Evolutionary conservation across 2,888 invertebrate species (phyloP).

Genomic region (Aporophyla lueneburgensis): DNA sequence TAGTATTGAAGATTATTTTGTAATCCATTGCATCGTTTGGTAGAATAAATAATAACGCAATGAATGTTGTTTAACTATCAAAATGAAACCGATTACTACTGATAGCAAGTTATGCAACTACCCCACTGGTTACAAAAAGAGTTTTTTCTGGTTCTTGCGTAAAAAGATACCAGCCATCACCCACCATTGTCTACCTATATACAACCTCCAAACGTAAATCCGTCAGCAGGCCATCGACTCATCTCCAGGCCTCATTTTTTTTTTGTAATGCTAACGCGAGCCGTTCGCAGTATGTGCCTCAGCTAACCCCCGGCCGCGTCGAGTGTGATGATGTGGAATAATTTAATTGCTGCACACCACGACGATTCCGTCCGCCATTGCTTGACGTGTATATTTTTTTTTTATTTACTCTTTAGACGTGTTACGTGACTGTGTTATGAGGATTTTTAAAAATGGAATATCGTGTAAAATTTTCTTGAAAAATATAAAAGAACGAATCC

Average conservation of each 20-base stretch:
- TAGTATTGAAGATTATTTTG: too few relatives aligned
- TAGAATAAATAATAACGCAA: too few relatives aligned
- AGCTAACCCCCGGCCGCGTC: slow-evolving; percentile 64
- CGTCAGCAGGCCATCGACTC: slow-evolving; percentile 28
- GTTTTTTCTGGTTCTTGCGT: not conserved
- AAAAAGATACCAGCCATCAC: not conserved
- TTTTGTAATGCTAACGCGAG: slow-evolving; percentile 58
- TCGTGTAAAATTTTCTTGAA: not conserved
- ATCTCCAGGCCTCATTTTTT: slow-evolving; percentile 30
- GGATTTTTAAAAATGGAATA: slow-evolving; percentile 19
- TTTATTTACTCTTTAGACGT: slow-evolving; percentile 13
- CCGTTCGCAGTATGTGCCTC: slow-evolving; percentile 62
- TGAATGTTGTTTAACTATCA: too few relatives aligned
- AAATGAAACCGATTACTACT: too few relatives aligned
- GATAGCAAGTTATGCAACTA: too few relatives aligned
- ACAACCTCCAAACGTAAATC: slow-evolving; percentile 7
- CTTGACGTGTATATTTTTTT: slow-evolving; percentile 55
- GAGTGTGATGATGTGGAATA: slow-evolving; percentile 83
- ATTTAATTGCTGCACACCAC: slow-evolving; percentile 84
- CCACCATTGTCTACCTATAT: not conserved
- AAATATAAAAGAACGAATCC: not conserved
- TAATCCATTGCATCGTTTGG: too few relatives aligned
- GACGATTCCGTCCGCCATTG: slow-evolving; percentile 72
- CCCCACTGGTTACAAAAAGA: not conserved
- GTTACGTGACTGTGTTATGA: slow-evolving; percentile 19